These are phyloP conservation scores for Stichopus horrens DNA, from an alignment of 53 echinoderm and acorn worm genomes.

Conservation along the genomic window DNA sequence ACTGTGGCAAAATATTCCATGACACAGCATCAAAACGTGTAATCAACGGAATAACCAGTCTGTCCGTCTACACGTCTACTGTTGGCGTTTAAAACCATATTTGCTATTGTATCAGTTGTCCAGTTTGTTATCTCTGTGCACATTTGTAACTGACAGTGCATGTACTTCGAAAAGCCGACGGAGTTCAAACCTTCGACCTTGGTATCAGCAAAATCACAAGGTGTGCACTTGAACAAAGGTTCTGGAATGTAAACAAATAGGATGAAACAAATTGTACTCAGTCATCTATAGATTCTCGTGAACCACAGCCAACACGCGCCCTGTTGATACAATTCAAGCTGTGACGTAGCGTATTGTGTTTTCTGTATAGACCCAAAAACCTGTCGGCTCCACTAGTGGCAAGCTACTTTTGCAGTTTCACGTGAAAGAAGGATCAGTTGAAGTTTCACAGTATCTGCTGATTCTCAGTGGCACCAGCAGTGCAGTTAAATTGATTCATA, in stretches of 20 bases:
- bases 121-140: not conserved
- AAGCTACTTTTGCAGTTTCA: no score
- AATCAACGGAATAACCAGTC: no score
- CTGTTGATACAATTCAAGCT: conserved; percentile 1
- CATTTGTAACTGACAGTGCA: not conserved
- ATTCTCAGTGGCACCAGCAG: no score
- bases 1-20: no score
- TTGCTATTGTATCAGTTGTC: not conserved
- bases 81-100: no score
- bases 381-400: no score
- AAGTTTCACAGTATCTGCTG: no score
- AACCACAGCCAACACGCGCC: not conserved
- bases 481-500: no score
- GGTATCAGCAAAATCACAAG: not conserved
- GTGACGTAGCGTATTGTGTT: not conserved
- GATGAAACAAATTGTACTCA: not conserved
- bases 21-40: no score
- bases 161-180: not conserved
- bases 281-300: not conserved
- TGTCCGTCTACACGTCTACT: no score
- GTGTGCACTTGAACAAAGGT: conserved; percentile 6
- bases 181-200: not conserved
- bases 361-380: no score
- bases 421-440: no score
- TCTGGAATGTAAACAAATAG: not conserved